Base-by-base conservation (phyloP, 2,113 vertebrate genomes). In the Arenaria interpres region DNA sequence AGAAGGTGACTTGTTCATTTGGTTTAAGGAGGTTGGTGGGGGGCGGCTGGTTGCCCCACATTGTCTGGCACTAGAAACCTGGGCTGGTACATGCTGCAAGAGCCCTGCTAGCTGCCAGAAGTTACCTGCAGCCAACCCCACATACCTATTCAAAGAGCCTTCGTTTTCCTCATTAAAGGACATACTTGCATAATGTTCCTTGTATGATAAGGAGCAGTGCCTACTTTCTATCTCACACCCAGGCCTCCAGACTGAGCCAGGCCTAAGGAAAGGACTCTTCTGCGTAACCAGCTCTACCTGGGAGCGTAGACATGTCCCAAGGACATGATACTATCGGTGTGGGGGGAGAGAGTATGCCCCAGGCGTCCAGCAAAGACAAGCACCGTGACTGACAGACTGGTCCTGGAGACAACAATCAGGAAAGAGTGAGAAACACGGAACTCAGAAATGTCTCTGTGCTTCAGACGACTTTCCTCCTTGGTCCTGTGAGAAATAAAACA, bases 191-290 rank as follows among this genome's bases (percentile, higher is more conserved):
- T 94, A 93, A 95, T 91, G 66, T 87, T 68, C 17, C 33, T 64
- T 73, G 33, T 72, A n/a, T 64, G 93, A 91, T 96, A 96, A 96
- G 94, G 30, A 85, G 33, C 77, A 73, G 53, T 67, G 67, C 77
- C 77, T 87, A 64, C 81, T 79, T 96, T 94, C 73, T 89, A 5
- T 85, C 89, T 92, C 96, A 96, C 81, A 13, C 93, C 89, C 87
- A 85, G 62, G 89, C 80, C 66, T 96, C 80, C 89, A 88, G 96
- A 89, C 66, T 43, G 51, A 96, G 60, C 27, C 91, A 94, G 86
- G 53, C 91, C 77, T 87, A 85, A 92, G 94, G 94, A 92, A 84
- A 91, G 84, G 91, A 89, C 89, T 93, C 12, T 56, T 97, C 66
- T 87, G 21, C 0, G 1, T 89, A 97, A 96, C 39, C 66, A 92